Percentiles rank a stretch among this genome's conserved stretches.
These are phyloP conservation scores for Zaprionus nigranus DNA, from an alignment of 1,140 invertebrate species.

Conservation along the genomic window DNA sequence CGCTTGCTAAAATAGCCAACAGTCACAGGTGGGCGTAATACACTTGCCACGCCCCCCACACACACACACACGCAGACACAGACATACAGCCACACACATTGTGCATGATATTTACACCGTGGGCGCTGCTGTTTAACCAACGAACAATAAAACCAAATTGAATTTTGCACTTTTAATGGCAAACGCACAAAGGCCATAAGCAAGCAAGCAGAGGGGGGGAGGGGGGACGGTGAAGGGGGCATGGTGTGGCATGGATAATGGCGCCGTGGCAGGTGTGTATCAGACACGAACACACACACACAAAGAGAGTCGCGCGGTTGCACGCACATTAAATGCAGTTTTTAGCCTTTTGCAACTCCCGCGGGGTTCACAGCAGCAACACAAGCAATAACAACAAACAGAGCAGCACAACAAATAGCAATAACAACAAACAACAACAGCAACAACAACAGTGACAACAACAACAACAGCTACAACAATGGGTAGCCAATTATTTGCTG, in stretches of 20 bases:
- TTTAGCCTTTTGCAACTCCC: constrained; percentile 27
- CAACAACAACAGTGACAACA: not conserved
- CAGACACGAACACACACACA: constrained; percentile 19
- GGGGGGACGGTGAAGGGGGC: not conserved
- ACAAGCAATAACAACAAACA: constrained; percentile 1
- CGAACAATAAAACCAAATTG: constrained; percentile 82
- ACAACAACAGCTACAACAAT: constrained; percentile 38
- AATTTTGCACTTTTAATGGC: constrained; percentile 81
- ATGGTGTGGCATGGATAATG: constrained; percentile 21
- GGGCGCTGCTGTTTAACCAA: constrained; percentile 68
- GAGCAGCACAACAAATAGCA: too few species aligned
- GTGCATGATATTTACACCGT: constrained; percentile 35
- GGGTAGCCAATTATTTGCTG: constrained; percentile 78
- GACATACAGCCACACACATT: not conserved
- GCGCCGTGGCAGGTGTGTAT: constrained; percentile 34
- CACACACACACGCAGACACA: too few species aligned
- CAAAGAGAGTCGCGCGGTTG: constrained; percentile 4
- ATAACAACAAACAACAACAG: not conserved
- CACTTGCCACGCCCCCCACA: constrained; percentile 68
- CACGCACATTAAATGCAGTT: constrained; percentile 38
- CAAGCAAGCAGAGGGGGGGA: not conserved
- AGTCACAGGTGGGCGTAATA: constrained; percentile 74
- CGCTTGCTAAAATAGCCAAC: constrained; percentile 47
- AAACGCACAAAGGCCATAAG: constrained; percentile 72
- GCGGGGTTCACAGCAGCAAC: not conserved